Conservation (phyloP, 2,797 vertebrate species). For the Pipistrellus pygmaeus region DNA sequence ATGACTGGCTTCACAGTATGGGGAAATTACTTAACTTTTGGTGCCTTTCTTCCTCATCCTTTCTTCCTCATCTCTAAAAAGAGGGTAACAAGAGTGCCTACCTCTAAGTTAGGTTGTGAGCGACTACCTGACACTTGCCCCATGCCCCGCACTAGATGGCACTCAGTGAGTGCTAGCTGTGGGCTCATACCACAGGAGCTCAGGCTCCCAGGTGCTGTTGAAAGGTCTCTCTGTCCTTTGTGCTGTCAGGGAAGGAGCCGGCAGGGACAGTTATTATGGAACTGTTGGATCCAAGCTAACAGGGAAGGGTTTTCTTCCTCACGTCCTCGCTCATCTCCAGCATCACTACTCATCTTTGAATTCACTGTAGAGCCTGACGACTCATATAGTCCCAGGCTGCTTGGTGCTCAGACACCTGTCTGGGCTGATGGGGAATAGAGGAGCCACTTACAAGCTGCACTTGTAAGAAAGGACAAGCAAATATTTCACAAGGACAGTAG, state of each 20-base stretch:
- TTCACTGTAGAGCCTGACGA: slow-evolving; percentile 49
- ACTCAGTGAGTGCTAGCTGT: background rate
- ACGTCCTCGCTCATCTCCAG: background rate
- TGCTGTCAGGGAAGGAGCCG: background rate
- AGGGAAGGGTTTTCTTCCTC: slow-evolving; percentile 51
- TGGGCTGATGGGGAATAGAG: background rate
- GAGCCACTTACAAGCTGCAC: background rate
- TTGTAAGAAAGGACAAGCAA: slow-evolving; percentile 2
- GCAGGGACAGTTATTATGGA: background rate
- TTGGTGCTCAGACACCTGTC: slow-evolving; percentile 18
- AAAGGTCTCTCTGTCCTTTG: background rate
- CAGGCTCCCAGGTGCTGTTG: background rate
- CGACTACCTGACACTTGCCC: background rate
- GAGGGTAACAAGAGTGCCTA: background rate
- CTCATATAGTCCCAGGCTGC: background rate
- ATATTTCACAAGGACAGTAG: background rate
- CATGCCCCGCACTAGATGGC: background rate
- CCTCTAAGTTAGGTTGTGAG: background rate
- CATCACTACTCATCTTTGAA: slow-evolving; percentile 37
- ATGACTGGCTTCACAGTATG: background rate
- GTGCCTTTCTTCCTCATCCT: background rate
- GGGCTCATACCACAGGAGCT: background rate
- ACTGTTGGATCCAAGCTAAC: slow-evolving; percentile 6
- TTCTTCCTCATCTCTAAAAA: background rate
- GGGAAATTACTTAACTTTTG: background rate